Base-by-base conservation (phyloP, 1,140 invertebrate species). In the Neuroterus valhalla region DNA sequence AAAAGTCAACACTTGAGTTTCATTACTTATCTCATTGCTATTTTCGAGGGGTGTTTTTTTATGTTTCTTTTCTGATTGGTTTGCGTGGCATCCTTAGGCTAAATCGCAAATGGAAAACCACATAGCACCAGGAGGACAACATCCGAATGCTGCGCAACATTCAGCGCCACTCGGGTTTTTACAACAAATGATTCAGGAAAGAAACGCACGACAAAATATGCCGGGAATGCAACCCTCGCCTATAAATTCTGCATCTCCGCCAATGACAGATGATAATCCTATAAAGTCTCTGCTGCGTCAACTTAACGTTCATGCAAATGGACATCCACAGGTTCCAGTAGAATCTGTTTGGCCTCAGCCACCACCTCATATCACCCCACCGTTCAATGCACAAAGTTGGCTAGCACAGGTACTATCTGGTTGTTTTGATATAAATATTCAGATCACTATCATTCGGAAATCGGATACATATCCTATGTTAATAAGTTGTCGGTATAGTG, bases 201-300 rank as follows among this genome's bases (percentile, higher is more conserved):
- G 92, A 88, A 87, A 87, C 55, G 86, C 88, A 46, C 82, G 91
- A 66, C 90, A 90, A 71, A 88, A 88, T 71, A 72, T 91, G 48
- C 90, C 89, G 66, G 66, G 17, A 78, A 85, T 73, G 79, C 83
- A 89, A 17, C 89, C 90, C 14, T 75, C 86, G 19, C 87, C 78
- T 67, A 84, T 89, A 42, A 82, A 79, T 68, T 75, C 81, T 19
- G 62, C 50, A 48, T 75, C 79, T 17, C 17, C 78, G 1, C 81
- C 82, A 15, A 76, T 80, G 15, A 81, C 87, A 68, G 87, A 91
- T 45, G 88, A 89, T 46, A 89, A 92, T 86, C 89, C 91, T 0
- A 91, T 92, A 62, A 90, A 90, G 77, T 91, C 87, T 77, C 83
- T 91, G 70, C 75, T 92, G 68, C 88, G 91, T 62, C 91, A 92